These are phyloP conservation scores for Myrmecobius fasciatus DNA, from an alignment of 2,113 vertebrate species.

Conservation along the genomic window DNA sequence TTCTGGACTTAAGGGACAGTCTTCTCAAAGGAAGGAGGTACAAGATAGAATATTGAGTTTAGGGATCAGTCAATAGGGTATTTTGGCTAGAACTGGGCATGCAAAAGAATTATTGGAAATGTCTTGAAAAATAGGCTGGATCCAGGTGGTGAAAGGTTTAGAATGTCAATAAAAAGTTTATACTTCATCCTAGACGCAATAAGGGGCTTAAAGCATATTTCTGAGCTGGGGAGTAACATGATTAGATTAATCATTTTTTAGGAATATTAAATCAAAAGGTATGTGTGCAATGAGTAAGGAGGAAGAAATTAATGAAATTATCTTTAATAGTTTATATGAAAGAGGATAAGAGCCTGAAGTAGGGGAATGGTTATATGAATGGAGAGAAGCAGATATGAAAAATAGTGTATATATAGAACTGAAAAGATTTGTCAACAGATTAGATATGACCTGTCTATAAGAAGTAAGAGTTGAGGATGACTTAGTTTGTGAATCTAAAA, in stretches of 20 bases:
- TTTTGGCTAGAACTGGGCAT: neutral
- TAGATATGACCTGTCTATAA: neutral
- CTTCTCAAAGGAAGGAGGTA: neutral
- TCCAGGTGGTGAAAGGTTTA: neutral
- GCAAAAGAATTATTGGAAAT: neutral
- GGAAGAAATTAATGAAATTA: neutral
- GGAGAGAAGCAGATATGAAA: neutral
- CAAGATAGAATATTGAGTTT: neutral
- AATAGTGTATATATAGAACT: neutral
- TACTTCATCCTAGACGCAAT: neutral
- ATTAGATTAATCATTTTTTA: neutral
- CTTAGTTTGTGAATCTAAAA: neutral
- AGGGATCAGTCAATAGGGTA: neutral
- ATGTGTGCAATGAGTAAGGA: neutral
- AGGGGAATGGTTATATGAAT: neutral
- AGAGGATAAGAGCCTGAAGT: neutral
- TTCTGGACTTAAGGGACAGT: neutral
- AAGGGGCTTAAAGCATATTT: neutral
- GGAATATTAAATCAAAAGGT: neutral
- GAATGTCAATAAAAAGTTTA: neutral
- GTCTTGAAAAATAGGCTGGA: neutral
- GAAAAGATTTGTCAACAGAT: neutral
- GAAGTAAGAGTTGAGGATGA: neutral
- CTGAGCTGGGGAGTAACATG: neutral
- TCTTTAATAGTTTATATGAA: neutral